Evolutionary conservation across 2,888 invertebrate genomes (phyloP).

Genomic region (Cordilura impudica): DNA sequence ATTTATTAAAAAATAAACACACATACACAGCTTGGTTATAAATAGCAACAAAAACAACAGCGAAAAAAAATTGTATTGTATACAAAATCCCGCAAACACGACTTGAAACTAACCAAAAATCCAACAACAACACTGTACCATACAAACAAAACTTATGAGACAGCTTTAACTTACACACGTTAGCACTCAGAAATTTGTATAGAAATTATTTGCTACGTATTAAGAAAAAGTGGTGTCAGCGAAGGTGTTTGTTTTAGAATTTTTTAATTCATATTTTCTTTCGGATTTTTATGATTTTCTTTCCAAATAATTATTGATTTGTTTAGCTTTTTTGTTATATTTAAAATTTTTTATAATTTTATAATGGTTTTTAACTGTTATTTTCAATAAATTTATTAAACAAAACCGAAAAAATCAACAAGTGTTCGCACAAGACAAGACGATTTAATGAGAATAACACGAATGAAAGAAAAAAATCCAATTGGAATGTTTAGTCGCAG

Average conservation of each 20-base stretch:
- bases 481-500: constrained; percentile 43
- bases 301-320: constrained; percentile 2
- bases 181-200: constrained; percentile 11
- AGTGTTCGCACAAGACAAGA: constrained; percentile 53
- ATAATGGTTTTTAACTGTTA: constrained; percentile 16
- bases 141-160: constrained; percentile 2
- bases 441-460: constrained; percentile 50
- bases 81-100: constrained; percentile 11
- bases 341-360: constrained; percentile 9
- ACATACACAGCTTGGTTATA: constrained; percentile 45
- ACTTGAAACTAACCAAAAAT: constrained; percentile 29
- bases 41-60: constrained; percentile 15
- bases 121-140: constrained; percentile 5
- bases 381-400: not conserved
- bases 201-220: constrained; percentile 58
- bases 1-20: constrained; percentile 9
- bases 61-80: not conserved
- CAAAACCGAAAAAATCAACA: constrained; percentile 53
- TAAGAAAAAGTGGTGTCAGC: constrained; percentile 41
- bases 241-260: constrained; percentile 30
- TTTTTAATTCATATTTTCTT: constrained; percentile 18
- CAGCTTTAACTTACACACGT: constrained; percentile 37
- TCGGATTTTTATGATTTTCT: not conserved
- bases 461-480: constrained; percentile 25
- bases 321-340: constrained; percentile 9